Evolutionary conservation across 2,888 invertebrate species (phyloP).

Genomic region (Leistus spinibarbis): DNA sequence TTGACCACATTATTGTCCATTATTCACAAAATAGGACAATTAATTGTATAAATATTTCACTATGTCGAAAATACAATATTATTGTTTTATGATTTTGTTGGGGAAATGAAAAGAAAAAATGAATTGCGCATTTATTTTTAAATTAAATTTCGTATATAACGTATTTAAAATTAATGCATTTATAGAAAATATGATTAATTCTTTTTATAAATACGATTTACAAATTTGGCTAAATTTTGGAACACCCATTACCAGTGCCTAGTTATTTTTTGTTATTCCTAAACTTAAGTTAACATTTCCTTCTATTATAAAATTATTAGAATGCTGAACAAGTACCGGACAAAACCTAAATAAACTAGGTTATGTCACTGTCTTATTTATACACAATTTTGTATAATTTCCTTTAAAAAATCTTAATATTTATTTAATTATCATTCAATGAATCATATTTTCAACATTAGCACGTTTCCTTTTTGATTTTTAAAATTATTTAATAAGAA

Average conservation of each 20-base stretch:
- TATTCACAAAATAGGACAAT: not conserved
- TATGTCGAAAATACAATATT: slow-evolving; percentile 1
- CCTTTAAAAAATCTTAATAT: not conserved
- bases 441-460: too few species aligned
- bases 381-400: not conserved
- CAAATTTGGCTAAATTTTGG: too few species aligned
- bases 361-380: not conserved
- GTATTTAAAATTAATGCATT: too few species aligned
- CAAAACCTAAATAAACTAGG: not conserved
- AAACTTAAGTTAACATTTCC: too few species aligned
- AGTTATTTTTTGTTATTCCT: too few species aligned
- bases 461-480: not conserved
- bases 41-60: too few species aligned
- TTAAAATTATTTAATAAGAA: not conserved
- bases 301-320: not conserved
- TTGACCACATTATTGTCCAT: not conserved
- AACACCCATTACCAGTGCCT: too few species aligned
- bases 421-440: not conserved
- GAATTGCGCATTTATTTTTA: too few species aligned
- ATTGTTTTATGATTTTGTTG: not conserved
- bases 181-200: too few species aligned
- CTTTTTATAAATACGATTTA: too few species aligned
- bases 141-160: too few species aligned
- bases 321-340: not conserved
- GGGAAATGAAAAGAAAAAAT: not conserved